These are phyloP conservation scores for Teleogryllus oceanicus DNA, from an alignment of 2,888 invertebrate species.

Conservation along the genomic window DNA sequence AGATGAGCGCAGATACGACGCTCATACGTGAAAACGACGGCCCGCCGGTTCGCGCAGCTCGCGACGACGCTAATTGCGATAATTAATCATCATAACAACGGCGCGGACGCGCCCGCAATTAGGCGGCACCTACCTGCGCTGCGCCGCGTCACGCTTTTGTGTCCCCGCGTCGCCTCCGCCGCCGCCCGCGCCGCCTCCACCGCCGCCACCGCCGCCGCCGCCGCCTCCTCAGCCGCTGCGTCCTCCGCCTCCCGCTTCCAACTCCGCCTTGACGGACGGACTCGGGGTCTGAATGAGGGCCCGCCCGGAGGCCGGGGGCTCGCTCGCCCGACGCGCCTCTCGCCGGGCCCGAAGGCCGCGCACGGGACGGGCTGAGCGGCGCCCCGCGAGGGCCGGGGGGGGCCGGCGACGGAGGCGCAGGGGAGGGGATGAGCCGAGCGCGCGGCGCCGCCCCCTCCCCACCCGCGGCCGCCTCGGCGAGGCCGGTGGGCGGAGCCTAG, in stretches of 20 bases:
- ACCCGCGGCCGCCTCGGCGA: background rate
- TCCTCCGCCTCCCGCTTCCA: background rate
- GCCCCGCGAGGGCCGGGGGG: background rate
- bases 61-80: background rate
- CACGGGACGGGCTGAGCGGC: background rate
- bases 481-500: background rate
- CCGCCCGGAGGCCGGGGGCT: background rate
- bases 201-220: background rate
- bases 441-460: conserved; percentile 18
- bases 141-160: background rate
- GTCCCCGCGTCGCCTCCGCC: background rate
- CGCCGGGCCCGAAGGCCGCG: background rate
- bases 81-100: background rate
- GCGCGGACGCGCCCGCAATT: background rate
- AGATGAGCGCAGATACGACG: no score
- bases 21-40: no score
- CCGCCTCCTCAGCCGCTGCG: background rate
- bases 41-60: background rate
- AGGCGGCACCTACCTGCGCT: background rate
- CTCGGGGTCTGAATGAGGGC: background rate
- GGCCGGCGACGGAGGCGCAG: background rate
- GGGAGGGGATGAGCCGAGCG: background rate
- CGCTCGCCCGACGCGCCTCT: background rate
- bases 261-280: background rate
- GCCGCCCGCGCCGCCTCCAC: background rate